phyloP scores from a whole-genome alignment of 2,888 invertebrate species.

The Platypus cylindrus region DNA sequence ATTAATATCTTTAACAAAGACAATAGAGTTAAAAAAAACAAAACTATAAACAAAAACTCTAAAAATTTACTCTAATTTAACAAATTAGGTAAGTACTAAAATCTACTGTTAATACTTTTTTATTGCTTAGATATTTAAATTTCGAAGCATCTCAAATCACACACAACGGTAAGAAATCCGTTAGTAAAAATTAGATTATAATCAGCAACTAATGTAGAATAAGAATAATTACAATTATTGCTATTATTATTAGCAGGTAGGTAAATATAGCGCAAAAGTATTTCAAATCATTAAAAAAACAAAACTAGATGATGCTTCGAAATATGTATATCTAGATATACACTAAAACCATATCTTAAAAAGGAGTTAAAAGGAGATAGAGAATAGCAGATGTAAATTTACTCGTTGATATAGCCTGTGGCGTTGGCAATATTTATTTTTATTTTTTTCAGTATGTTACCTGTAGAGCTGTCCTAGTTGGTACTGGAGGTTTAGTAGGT shows the following conservation, averaged over 20 bases:
- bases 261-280: too few species aligned
- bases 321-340: too few species aligned
- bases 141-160: too few species aligned
- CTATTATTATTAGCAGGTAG: too few species aligned
- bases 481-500: conserved; percentile 44
- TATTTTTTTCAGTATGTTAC: conserved; percentile 38
- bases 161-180: too few species aligned
- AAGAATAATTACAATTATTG: too few species aligned
- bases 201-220: too few species aligned
- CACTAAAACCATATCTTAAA: too few species aligned
- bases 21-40: conserved; percentile 4
- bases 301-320: background rate
- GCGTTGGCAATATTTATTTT: background rate
- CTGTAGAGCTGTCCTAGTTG: conserved; percentile 52
- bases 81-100: conserved; percentile 2
- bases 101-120: conserved; percentile 3
- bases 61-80: conserved; percentile 2
- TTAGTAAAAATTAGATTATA: too few species aligned
- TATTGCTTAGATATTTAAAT: too few species aligned
- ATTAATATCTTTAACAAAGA: conserved; percentile 14
- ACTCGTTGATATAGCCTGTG: background rate
- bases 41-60: conserved; percentile 1
- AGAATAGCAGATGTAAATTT: too few species aligned
- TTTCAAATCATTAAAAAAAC: background rate
- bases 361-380: too few species aligned